phyloP scores from a whole-genome alignment of 2,113 vertebrate species.

The Oncorhynchus gorbuscha region DNA sequence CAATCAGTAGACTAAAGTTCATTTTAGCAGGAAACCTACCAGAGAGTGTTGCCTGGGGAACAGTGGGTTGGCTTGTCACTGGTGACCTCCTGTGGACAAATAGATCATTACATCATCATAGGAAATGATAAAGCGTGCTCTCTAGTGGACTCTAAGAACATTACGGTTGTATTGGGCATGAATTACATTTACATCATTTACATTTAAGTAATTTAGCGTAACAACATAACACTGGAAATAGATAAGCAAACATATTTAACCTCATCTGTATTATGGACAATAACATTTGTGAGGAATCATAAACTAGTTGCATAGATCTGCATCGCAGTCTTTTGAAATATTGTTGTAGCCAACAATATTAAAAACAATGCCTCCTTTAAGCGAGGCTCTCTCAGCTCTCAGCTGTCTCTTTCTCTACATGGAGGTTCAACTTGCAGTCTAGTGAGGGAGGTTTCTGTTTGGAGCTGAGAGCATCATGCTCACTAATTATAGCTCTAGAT shows the following conservation, averaged over 20 bases:
- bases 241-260: not conserved
- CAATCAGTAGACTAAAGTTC: slow-evolving; percentile 38
- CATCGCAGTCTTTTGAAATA: slow-evolving; percentile 24
- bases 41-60: slow-evolving; percentile 90
- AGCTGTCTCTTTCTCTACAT: slow-evolving; percentile 14
- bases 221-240: not conserved
- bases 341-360: slow-evolving; percentile 37
- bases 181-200: too few relatives aligned
- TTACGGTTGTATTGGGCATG: not conserved
- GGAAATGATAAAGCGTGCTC: slow-evolving; percentile 34
- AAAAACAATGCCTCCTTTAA: slow-evolving; percentile 22
- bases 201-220: too few relatives aligned
- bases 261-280: slow-evolving; percentile 4
- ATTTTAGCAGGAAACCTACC: slow-evolving; percentile 76
- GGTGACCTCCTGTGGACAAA: slow-evolving; percentile 86
- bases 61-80: slow-evolving; percentile 81
- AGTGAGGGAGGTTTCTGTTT: slow-evolving; percentile 4
- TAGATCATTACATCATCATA: slow-evolving; percentile 55
- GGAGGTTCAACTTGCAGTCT: slow-evolving; percentile 23
- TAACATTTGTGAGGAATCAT: not conserved
- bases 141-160: slow-evolving; percentile 50
- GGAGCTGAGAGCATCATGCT: slow-evolving; percentile 31
- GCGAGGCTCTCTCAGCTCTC: not conserved
- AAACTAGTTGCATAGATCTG: slow-evolving; percentile 5
- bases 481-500: slow-evolving; percentile 60